Evolutionary conservation across 2,888 invertebrate genomes (phyloP).

Genomic region (Diarsia brunnea): DNA sequence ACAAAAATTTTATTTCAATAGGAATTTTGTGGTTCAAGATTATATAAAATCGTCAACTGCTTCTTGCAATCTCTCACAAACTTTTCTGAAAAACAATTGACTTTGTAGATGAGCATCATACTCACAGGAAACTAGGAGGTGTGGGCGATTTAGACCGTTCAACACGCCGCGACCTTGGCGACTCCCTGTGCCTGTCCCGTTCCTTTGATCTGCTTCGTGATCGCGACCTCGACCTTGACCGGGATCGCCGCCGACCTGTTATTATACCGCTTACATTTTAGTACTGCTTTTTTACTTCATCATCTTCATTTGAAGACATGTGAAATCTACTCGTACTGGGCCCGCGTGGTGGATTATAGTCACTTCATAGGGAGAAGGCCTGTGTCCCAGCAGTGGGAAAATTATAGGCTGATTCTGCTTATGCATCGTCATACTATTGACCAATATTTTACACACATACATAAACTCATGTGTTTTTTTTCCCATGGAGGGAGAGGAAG

Average conservation of each 20-base stretch:
- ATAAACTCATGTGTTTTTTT: too few species aligned
- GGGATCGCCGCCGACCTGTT: constrained; percentile 81
- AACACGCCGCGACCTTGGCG: constrained; percentile 84
- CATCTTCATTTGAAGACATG: neutral
- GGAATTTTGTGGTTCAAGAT: neutral
- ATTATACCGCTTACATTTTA: neutral
- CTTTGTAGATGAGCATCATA: constrained; percentile 39
- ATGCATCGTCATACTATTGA: neutral
- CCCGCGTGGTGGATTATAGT: too few species aligned
- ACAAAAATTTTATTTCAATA: neutral
- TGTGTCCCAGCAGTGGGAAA: too few species aligned
- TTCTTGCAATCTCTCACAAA: neutral
- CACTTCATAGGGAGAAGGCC: too few species aligned
- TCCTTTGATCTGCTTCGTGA: constrained; percentile 86
- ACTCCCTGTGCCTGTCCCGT: constrained; percentile 87
- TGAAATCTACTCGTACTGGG: too few species aligned
- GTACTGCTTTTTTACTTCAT: neutral
- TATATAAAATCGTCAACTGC: neutral
- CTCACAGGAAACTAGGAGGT: constrained; percentile 95
- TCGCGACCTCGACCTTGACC: constrained; percentile 82
- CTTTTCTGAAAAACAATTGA: neutral
- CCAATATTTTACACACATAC: too few species aligned
- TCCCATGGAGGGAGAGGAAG: too few species aligned
- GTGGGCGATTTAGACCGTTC: constrained; percentile 84
- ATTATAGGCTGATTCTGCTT: too few species aligned